Evolutionary conservation across 2,888 invertebrate species (phyloP), one percentile per base, ranked within the genome.

Genomic region (Bhutanitis thaidina): DNA sequence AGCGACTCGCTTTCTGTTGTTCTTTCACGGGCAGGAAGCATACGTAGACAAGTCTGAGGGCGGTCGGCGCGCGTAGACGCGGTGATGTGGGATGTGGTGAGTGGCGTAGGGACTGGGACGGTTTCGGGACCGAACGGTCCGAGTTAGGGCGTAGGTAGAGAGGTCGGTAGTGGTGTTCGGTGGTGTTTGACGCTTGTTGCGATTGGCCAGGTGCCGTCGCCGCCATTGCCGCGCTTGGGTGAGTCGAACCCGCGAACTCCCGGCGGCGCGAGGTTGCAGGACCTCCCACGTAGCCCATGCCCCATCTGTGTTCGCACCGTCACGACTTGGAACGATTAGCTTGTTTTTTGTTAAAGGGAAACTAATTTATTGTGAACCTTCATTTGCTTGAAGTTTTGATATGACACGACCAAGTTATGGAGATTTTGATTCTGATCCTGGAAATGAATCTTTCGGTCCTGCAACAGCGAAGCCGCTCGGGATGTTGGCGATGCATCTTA

Each of bases 41-140:
- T 34, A 38, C 46, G 32, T 49, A 50, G 39, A 44, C n/a, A n/a
- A n/a, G n/a, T n/a, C 37, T 30, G 49, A 43, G 34, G 13, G 27
- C 14, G 32, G 25, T 12, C 45, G 20, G 46, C 46, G 46, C 45
- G n/a, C 10, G 14, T 35, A 15, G 49, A 13, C 51, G 64, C 64
- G 61, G 66, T 65, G 54, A 61, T 60, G 32, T 32, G 13, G 62
- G 34, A 34, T 14, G 14, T 13, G 50, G 50, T 50, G 50, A 50
- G 50, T 50, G 32, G 12, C 35, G 25, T 50, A 44, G 50, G 50
- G 50, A 13, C 20, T 38, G 20, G 62, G 61, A 63, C 30, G 59
- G 52, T 25, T 10, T 7, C 43, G 35, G 37, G 30, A 37, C 9
- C 27, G 48, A 32, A 32, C 4, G 32, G 12, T 32, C 32, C 12